Evolutionary conservation across 2,113 vertebrate genomes (phyloP), one percentile per base, ranked within the genome.

Genomic region (Dissostichus mawsoni): DNA sequence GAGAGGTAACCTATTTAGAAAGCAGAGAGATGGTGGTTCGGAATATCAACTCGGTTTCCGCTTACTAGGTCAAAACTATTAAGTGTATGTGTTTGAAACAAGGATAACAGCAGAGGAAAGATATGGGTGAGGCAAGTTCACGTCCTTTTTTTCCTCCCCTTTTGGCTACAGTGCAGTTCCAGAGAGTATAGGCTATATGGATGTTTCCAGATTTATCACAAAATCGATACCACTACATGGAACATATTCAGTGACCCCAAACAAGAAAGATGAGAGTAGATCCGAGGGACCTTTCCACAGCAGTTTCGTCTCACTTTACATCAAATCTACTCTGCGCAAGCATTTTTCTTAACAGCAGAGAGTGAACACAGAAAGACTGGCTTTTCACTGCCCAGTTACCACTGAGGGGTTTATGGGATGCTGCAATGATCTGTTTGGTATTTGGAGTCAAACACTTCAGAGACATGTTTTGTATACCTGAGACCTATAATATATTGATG

Each of bases 1-100:
- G 78, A 87, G 81, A 88, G 74, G 81, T 90, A 94, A 90, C 92
- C 90, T 89, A 92, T 87, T 92, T 91, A 92, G 64, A 41, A 87
- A 41, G 74, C 53, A 59, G 70, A 59, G 74, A 64, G 74, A 66
- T 51, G 58, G 36, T 47, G 65, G 67, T 41, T 48, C 76, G 84
- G 81, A 84, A 88, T 89, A 87, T 63, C 66, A 88, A 81, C 75
- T 74, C 36, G 50, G 50, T 74, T 84, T 48, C 4, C 33, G 69
- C 82, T 65, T 85, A 83, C 51, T 79, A 77, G 62, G 78, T 77
- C 62, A 71, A 75, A 77, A n/a, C 16, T 41, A 61, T 78, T 85
- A 69, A 58, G 17, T 53, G 23, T 29, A 25, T 55, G 33, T 55
- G 56, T 62, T 53, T 68, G 2, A 58, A 78, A 55, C 41, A 2